Base-by-base conservation (phyloP, 2,113 vertebrate species). In the Lethenteron camtschaticum region DNA sequence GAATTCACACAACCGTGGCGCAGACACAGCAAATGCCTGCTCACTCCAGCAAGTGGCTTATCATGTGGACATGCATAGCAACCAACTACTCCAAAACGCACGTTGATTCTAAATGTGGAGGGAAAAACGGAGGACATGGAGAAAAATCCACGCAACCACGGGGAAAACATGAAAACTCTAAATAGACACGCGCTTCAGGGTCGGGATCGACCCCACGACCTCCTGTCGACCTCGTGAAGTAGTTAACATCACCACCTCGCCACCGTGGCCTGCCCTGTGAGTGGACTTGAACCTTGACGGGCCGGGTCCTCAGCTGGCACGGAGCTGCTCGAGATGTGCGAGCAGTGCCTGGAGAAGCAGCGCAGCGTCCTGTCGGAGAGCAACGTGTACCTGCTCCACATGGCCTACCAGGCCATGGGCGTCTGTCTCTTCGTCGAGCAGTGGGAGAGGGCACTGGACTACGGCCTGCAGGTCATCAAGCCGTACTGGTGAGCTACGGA, bases 371-470 rank as follows among this genome's bases (percentile, higher is more conserved):
- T 96, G 55, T 85, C 85, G 41, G 86, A 89, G 57, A 79, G 82
- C 57, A 96, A 95, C 4, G 83, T 96, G 68, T 99, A 92, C 79
- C 83, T 96, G 86, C 77, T 99, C 41, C 92, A 99, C 76, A 90
- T 99, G 88, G 89, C 86, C 85, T 99, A 99, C 80, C 94, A 99
- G 76, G 89, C 90, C 75, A 96, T 99, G 92, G 94, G 94, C 2
- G 83, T 96, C 68, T 99, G 89, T 74, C 75, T 95, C 14, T 91
- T 85, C 2, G 77, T 83, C 82, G 80, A 86, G 68, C 85, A 90
- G 75, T 80, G 84, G 78, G 84, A 89, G 1, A 82, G 81, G 56
- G 90, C 92, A 0, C 76, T 95, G 71, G 76, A 77, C 56, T 91
- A 94, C 0, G 94, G 92, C 0, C 85, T 89, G 79, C 95, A 90